Evolutionary conservation across 2,797 vertebrate genomes (phyloP), one percentile per base, ranked within the genome.

Genomic region (Podargus strigoides): DNA sequence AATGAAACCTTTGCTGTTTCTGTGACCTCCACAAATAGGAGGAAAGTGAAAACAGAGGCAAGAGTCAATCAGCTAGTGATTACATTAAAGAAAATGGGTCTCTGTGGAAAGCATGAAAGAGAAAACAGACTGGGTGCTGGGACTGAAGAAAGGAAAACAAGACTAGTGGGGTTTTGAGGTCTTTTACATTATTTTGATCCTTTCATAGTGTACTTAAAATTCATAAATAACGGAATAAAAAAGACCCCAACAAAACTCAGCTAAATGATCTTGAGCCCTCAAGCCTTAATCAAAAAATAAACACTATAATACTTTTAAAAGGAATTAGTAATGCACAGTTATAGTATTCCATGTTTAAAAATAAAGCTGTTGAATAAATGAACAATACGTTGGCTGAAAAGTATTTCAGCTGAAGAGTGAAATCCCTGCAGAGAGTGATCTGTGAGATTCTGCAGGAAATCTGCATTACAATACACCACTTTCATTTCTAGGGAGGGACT

Each of bases 361-460:
- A 95, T 95, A 97, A 96, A 95, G 83, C 93, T 92, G 93, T 92
- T 91, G 94, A 94, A 94, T 95, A 96, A 96, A 96, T 95, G 96
- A 97, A 96, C 96, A 96, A 95, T 96, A 95, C 90, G 64, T 90
- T 86, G 76, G 83, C 93, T 91, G 93, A 94, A 91, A 95, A 93
- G 89, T 96, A 93, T 96, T 97, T 95, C 92, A 93, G 92, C 83
- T 93, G 92, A 96, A 91, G 94, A 97, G 95, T 90, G 95, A 96
- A 96, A 96, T 96, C 94, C 94, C 95, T 93, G 96, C 96, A 96
- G 96, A 96, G 96, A 90, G 90, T 96, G 95, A 97, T 96, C 94
- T 95, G 89, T 96, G 94, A 96, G 96, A 93, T 97, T 97, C 93
- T 96, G 94, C 94, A 95, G 94, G 92, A 97, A 97, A 97, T 97